Evolutionary conservation across 2,113 vertebrate species (phyloP).

Genomic region (Bubo scandiacus): DNA sequence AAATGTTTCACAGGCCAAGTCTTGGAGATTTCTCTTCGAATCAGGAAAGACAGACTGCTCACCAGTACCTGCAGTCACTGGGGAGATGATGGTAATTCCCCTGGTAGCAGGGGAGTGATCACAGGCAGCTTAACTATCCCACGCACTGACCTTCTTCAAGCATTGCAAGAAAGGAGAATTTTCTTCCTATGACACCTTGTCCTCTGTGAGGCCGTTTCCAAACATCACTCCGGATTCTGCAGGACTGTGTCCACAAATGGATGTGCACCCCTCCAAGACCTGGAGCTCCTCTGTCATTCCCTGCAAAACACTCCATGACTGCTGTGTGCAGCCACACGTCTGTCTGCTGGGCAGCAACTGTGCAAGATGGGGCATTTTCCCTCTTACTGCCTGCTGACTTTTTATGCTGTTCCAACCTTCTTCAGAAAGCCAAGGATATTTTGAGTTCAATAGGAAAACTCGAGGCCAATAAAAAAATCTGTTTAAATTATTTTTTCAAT

Average conservation of each 20-base stretch:
- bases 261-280: neutral
- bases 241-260: neutral
- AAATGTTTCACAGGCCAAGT: neutral
- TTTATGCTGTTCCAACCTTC: neutral
- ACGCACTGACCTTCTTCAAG: neutral
- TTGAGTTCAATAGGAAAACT: neutral
- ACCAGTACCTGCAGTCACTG: neutral
- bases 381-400: neutral
- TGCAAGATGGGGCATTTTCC: neutral
- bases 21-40: neutral
- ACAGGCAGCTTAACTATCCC: neutral
- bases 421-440: neutral
- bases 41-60: neutral
- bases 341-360: neutral
- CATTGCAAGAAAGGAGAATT: neutral
- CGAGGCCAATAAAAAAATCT: neutral
- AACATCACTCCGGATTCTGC: neutral
- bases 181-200: neutral
- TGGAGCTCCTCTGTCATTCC: neutral
- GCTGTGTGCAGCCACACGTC: fast-evolving
- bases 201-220: neutral
- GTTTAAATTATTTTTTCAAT: neutral
- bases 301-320: neutral
- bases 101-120: neutral
- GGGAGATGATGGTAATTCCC: neutral